Percentiles rank a stretch among this genome's conserved stretches.
These are phyloP conservation scores for Scaptomyza pallida DNA, from an alignment of 1,140 invertebrate species.

Conservation along the genomic window DNA sequence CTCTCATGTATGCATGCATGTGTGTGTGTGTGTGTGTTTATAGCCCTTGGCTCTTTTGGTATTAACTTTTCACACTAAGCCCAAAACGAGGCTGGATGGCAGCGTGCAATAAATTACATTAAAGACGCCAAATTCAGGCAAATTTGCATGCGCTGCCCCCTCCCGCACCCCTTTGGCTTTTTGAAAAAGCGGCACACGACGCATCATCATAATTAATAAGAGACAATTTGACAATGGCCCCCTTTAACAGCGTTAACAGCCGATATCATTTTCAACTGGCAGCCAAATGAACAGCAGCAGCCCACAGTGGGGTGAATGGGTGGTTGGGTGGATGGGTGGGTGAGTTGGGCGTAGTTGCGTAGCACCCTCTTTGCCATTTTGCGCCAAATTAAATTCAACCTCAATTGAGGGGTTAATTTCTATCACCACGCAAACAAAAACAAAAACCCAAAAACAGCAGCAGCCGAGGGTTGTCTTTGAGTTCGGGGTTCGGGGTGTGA, in stretches of 20 bases:
- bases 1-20: slow-evolving; percentile 5
- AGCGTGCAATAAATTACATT: slow-evolving; percentile 73
- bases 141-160: slow-evolving; percentile 65
- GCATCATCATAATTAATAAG: slow-evolving; percentile 83
- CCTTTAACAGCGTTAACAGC: slow-evolving; percentile 81
- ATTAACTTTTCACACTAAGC: slow-evolving; percentile 74
- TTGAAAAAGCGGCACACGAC: slow-evolving; percentile 53
- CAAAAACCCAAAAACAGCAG: slow-evolving; percentile 78
- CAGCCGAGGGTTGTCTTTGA: slow-evolving; percentile 44
- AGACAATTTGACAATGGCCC: slow-evolving; percentile 81
- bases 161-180: background rate
- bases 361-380: slow-evolving; percentile 77
- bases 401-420: slow-evolving; percentile 84
- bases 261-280: slow-evolving; percentile 76
- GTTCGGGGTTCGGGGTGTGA: background rate
- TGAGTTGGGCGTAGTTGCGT: no score
- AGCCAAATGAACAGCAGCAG: slow-evolving; percentile 64
- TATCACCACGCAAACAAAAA: slow-evolving; percentile 83
- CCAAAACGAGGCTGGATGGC: slow-evolving; percentile 26
- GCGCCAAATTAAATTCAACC: slow-evolving; percentile 84
- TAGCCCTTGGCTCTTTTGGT: slow-evolving; percentile 34
- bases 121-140: slow-evolving; percentile 76
- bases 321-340: background rate
- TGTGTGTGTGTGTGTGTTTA: no score
- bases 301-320: background rate